Percentiles rank a stretch among this genome's conserved stretches.
Evolutionary conservation across 2,888 invertebrate genomes (phyloP).

Genomic region (Carpatolechia fugitivella): DNA sequence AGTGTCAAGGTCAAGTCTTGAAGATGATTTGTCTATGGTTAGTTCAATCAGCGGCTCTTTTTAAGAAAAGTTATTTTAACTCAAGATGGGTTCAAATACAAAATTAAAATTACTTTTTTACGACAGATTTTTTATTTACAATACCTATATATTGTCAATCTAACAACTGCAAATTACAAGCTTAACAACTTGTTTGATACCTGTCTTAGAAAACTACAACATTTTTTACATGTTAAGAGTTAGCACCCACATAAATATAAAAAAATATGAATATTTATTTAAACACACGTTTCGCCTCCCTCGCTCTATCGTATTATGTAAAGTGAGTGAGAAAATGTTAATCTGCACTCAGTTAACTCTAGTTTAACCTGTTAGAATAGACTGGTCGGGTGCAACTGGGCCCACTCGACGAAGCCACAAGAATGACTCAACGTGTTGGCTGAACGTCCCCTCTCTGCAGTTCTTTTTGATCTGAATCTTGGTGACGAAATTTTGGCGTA

Average conservation of each 20-base stretch:
- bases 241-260: neutral
- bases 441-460: constrained; percentile 44
- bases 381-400: constrained; percentile 24
- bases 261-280: neutral
- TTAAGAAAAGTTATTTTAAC: too few species aligned
- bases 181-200: neutral
- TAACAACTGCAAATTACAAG: too few species aligned
- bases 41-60: too few species aligned
- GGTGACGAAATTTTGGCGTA: neutral
- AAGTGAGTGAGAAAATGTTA: constrained; percentile 9
- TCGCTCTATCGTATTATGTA: constrained; percentile 3
- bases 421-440: constrained; percentile 70
- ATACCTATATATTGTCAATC: too few species aligned
- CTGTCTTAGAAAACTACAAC: neutral
- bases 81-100: too few species aligned
- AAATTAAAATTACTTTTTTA: too few species aligned
- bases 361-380: neutral
- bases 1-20: too few species aligned
- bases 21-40: too few species aligned
- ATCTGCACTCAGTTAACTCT: neutral
- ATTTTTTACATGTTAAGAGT: neutral
- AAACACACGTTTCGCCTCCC: neutral
- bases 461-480: neutral
- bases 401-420: constrained; percentile 65
- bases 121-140: too few species aligned